A percentile compares a stretch with the other conserved stretches of the same genome.
Conservation (phyloP, 2,113 vertebrate species). For the Suncus etruscus region DNA sequence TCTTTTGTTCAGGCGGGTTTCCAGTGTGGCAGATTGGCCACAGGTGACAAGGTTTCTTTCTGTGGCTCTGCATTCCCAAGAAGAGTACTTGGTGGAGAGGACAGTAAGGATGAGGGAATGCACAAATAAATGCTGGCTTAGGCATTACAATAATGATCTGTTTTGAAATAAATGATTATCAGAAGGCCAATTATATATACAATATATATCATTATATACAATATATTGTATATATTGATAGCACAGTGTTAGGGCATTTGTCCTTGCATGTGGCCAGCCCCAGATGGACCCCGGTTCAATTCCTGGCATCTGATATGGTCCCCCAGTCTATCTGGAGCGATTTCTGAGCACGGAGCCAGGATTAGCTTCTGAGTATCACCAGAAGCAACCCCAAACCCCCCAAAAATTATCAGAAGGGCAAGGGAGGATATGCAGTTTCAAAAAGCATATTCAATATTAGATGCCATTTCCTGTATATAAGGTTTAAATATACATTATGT, state of each 20-base stretch:
- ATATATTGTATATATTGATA: not conserved
- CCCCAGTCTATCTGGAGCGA: no score
- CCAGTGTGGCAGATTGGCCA: not conserved
- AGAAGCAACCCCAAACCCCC: no score
- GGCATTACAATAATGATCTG: not conserved
- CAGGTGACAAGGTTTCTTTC: conserved; percentile 1
- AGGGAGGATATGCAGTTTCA: not conserved
- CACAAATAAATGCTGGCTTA: conserved; percentile 26
- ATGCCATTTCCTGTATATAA: conserved; percentile 39
- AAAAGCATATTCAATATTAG: conserved; percentile 5
- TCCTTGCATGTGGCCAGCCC: no score
- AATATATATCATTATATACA: no score
- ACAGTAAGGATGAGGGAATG: not conserved
- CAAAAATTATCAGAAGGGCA: not conserved
- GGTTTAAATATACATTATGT: not conserved
- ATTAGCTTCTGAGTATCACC: no score
- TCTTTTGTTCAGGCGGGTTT: conserved; percentile 40
- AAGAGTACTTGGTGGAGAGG: conserved; percentile 7
- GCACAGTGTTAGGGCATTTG: no score
- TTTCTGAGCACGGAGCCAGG: no score
- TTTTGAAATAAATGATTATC: conserved; percentile 56
- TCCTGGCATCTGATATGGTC: no score
- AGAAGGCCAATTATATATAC: no score
- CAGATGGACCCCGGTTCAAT: no score
- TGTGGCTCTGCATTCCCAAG: not conserved